phyloP scores from a whole-genome alignment of 1,140 invertebrate species.

The Drosophila trapezifrons region DNA sequence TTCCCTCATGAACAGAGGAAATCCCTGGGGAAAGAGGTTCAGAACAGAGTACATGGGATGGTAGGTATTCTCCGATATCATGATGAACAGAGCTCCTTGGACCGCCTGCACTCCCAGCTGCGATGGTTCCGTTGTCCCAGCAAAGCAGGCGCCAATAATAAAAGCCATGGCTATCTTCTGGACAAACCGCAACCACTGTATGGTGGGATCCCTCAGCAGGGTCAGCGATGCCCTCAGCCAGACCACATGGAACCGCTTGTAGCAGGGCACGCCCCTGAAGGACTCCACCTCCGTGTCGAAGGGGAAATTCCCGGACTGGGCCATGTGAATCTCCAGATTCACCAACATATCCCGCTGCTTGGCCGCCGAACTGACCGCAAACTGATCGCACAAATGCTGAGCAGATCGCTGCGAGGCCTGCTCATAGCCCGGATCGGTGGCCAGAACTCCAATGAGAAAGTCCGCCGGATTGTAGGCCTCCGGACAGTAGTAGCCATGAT shows the following conservation, averaged over 20 bases:
- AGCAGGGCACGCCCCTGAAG: slow-evolving; percentile 86
- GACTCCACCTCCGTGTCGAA: slow-evolving; percentile 75
- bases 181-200: slow-evolving; percentile 88
- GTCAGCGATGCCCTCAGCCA: slow-evolving; percentile 88
- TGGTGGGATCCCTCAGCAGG: slow-evolving; percentile 88
- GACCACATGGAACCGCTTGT: slow-evolving; percentile 88
- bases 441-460: slow-evolving; percentile 94
- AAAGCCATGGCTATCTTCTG: slow-evolving; percentile 93
- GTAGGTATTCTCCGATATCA: slow-evolving; percentile 94
- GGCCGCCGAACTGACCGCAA: slow-evolving; percentile 90
- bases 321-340: slow-evolving; percentile 88
- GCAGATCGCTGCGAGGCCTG: slow-evolving; percentile 87
- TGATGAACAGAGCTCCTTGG: slow-evolving; percentile 92
- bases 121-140: slow-evolving; percentile 87
- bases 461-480: slow-evolving; percentile 96
- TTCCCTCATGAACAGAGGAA: slow-evolving; percentile 91
- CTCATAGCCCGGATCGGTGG: slow-evolving; percentile 91
- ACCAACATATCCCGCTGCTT: slow-evolving; percentile 90
- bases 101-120: slow-evolving; percentile 92
- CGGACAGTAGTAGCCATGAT: slow-evolving; percentile 91
- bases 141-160: slow-evolving; percentile 91
- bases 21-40: slow-evolving; percentile 90
- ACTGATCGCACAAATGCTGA: slow-evolving; percentile 90
- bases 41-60: slow-evolving; percentile 93
- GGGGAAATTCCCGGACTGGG: slow-evolving; percentile 83